These are phyloP conservation scores for Ondatra zibethicus DNA, from an alignment of 2,113 vertebrate genomes.

Conservation along the genomic window DNA sequence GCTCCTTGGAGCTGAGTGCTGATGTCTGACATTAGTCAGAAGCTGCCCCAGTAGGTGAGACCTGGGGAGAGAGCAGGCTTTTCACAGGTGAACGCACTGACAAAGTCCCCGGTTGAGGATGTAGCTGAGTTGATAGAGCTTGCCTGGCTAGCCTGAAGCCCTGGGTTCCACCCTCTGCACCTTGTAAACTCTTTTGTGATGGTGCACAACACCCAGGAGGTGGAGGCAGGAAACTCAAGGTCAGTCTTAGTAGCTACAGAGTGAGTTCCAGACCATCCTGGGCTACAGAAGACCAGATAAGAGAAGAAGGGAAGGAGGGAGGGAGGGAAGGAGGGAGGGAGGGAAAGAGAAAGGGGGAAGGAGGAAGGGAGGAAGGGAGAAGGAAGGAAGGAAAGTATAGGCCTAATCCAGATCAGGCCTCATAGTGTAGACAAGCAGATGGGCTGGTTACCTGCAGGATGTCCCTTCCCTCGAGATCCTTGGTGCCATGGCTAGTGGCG, in stretches of 20 bases:
- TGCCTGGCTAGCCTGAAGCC: neutral
- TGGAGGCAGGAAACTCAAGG: neutral
- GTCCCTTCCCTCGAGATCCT: neutral
- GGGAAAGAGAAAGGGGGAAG: no score
- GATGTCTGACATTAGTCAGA: neutral
- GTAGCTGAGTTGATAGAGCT: neutral
- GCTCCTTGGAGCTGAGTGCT: neutral
- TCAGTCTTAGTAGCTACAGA: neutral
- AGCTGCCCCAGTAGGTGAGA: neutral
- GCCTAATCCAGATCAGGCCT: neutral
- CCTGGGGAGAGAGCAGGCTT: neutral
- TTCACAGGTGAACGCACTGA: neutral
- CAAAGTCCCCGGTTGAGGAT: neutral
- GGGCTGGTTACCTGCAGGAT: neutral
- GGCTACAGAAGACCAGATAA: no score
- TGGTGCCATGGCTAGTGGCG: neutral
- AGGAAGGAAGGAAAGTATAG: neutral
- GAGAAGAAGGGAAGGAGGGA: neutral
- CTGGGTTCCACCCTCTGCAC: neutral
- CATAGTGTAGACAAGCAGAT: neutral
- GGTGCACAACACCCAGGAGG: neutral
- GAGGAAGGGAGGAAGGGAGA: neutral
- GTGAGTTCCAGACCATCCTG: neutral
- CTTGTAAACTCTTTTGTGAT: no score
- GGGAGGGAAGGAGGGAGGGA: neutral